These are phyloP conservation scores for Oikopleura albicans DNA, from an alignment of 23 tunicate genomes.

Conservation along the genomic window DNA sequence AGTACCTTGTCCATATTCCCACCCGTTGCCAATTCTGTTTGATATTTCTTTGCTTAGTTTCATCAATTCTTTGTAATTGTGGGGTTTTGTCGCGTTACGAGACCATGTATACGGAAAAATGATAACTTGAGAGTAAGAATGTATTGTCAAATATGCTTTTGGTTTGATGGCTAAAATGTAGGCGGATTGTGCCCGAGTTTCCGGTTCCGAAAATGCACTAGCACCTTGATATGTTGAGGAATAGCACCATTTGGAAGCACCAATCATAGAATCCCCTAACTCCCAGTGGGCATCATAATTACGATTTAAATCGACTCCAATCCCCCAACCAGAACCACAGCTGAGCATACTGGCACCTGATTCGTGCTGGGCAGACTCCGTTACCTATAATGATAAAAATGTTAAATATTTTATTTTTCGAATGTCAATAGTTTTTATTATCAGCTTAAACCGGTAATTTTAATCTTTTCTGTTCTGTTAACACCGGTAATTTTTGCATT, in stretches of 20 bases:
- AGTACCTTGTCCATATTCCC: conserved; percentile 8
- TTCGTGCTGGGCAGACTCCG: not conserved
- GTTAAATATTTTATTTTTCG: no score
- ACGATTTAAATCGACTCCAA: conserved; percentile 78
- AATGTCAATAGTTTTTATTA: no score
- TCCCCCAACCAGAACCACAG: not conserved
- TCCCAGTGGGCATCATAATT: conserved; percentile 52
- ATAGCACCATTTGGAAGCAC: not conserved
- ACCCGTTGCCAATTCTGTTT: not conserved
- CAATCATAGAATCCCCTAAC: not conserved
- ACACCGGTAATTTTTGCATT: no score
- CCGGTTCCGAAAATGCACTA: conserved; percentile 2
- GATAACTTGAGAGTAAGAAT: not conserved
- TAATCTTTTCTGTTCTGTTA: no score
- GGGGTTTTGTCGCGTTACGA: not conserved
- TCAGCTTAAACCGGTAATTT: no score
- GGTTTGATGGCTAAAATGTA: not conserved
- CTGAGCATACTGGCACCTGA: not conserved
- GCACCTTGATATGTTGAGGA: not conserved
- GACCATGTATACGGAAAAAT: not conserved
- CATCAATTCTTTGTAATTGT: not conserved
- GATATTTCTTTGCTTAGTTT: not conserved
- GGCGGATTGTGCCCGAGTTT: not conserved
- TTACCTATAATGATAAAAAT: no score
- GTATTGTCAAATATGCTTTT: conserved; percentile 9